Conservation (phyloP, 2,113 vertebrate species). For the Carettochelys insculpta region DNA sequence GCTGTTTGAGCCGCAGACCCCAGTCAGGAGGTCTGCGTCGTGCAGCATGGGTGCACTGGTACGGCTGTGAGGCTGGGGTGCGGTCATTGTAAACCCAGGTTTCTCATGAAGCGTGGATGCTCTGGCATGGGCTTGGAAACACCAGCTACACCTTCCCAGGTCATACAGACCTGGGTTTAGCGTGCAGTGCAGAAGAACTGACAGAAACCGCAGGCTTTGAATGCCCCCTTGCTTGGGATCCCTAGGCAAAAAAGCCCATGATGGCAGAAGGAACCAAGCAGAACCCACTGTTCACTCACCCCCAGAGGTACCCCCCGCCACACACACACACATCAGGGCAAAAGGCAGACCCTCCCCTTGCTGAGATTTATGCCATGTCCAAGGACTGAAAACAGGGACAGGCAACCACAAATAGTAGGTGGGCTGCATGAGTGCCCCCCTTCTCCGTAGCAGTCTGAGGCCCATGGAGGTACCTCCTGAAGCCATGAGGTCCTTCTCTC, state of each 20-base stretch:
- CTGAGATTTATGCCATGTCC: neutral
- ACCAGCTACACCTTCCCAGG: neutral
- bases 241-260: accelerated
- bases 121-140: neutral
- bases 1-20: too few relatives aligned
- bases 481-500: too few relatives aligned
- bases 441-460: too few relatives aligned
- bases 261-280: neutral
- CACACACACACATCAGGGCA: neutral
- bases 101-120: neutral
- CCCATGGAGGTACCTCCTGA: too few relatives aligned
- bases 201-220: neutral
- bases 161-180: neutral
- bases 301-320: neutral
- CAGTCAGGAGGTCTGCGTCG: neutral
- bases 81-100: neutral
- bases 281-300: accelerated
- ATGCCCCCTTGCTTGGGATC: neutral
- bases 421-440: too few relatives aligned
- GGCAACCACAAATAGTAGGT: too few relatives aligned
- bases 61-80: neutral
- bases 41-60: neutral
- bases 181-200: neutral
- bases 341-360: neutral
- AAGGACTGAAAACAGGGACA: neutral